phyloP scores from a whole-genome alignment of 2,113 vertebrate species.

The Myxocyprinus asiaticus region DNA sequence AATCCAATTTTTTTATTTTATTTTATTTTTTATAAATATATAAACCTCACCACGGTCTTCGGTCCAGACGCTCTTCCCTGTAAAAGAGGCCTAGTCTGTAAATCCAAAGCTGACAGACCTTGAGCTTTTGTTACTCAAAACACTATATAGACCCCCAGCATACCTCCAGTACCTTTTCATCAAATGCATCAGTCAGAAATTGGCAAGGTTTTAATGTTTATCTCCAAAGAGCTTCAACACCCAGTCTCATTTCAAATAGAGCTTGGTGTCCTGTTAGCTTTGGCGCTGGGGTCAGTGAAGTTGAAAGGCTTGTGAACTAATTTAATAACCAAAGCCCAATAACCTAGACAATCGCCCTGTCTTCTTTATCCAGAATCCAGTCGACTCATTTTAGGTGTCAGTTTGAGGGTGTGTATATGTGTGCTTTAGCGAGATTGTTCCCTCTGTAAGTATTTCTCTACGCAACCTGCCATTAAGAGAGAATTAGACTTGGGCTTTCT shows the following conservation, averaged over 20 bases:
- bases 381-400: slow-evolving; percentile 31
- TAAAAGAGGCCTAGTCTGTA: background rate
- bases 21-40: no score
- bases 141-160: background rate
- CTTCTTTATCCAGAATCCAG: slow-evolving; percentile 40
- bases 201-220: slow-evolving; percentile 1
- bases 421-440: background rate
- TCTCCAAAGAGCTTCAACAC: slow-evolving; percentile 39
- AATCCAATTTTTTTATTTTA: background rate
- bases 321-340: slow-evolving; percentile 48
- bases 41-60: background rate
- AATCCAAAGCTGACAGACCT: background rate
- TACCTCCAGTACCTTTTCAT: background rate
- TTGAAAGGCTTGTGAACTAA: slow-evolving; percentile 3
- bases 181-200: slow-evolving; percentile 2
- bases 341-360: slow-evolving; percentile 12
- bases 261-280: slow-evolving; percentile 45
- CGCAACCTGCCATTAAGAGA: slow-evolving; percentile 52
- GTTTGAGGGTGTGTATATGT: background rate
- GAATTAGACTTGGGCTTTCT: slow-evolving; percentile 40
- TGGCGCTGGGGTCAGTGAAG: slow-evolving; percentile 9
- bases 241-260: slow-evolving; percentile 50
- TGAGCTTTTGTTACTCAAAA: background rate
- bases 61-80: background rate
- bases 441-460: slow-evolving; percentile 41